These are phyloP conservation scores for Eueremaeus valkanovi DNA, from an alignment of 2,888 invertebrate species.

Conservation along the genomic window DNA sequence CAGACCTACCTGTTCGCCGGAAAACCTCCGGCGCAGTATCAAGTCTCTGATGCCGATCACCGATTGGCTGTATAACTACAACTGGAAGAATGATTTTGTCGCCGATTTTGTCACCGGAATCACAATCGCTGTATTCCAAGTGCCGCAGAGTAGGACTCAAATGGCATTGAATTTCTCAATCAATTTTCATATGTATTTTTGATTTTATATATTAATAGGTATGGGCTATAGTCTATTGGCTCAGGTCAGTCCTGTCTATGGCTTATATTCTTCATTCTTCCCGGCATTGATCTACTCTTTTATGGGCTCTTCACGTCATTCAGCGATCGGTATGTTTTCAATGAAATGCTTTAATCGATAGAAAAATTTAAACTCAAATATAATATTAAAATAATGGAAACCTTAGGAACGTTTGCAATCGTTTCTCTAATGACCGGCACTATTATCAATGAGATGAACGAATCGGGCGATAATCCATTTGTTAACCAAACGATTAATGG, in stretches of 20 bases:
- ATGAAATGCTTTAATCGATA: too few species aligned
- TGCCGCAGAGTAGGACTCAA: conserved; percentile 49
- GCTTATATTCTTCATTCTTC: conserved; percentile 43
- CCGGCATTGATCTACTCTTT: conserved; percentile 41
- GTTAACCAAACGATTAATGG: neutral
- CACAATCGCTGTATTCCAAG: conserved; percentile 48
- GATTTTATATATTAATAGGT: too few species aligned
- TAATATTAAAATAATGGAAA: too few species aligned
- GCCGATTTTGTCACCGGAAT: conserved; percentile 48
- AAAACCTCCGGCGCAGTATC: conserved; percentile 14
- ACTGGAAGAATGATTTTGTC: conserved; percentile 45
- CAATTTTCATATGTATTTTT: too few species aligned
- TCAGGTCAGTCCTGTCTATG: conserved; percentile 41
- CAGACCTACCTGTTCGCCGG: neutral
- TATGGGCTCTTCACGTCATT: conserved; percentile 42
- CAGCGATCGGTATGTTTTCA: conserved; percentile 41
- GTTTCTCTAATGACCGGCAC: conserved; percentile 38
- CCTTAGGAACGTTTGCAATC: conserved; percentile 32
- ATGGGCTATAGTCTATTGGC: conserved; percentile 43
- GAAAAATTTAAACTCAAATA: too few species aligned
- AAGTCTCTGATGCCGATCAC: conserved; percentile 50
- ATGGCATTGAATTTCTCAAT: too few species aligned
- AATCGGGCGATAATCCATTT: neutral
- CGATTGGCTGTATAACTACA: conserved; percentile 52
- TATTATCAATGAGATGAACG: conserved; percentile 21